Evolutionary conservation across 2,113 vertebrate genomes (phyloP), one percentile per base, ranked within the genome.

Genomic region (Echinops telfairi): DNA sequence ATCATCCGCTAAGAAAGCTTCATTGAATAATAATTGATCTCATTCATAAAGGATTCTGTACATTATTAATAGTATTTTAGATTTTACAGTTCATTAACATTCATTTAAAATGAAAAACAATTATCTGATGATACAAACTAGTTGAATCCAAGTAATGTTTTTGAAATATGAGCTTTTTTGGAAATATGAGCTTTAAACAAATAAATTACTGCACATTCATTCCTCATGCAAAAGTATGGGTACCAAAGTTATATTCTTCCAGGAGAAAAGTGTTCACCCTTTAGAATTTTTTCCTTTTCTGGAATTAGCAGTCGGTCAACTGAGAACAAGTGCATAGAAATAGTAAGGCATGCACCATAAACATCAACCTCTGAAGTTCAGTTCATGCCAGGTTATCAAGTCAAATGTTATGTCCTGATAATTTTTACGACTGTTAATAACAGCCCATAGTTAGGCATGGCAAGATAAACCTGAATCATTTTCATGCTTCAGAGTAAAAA

Each of bases 341-440:
- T 70, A 36, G 8, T 83, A 62, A 89, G 90, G n/a, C 53, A 83
- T 80, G 83, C n/a, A 92, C 38, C 80, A 92, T 96, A 82, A 93
- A 95, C 90, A 92, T 90, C 90, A 93, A 78, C 73, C 71, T 93
- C 90, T 93, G 80, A 53, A 90, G 85, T 95, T 95, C 86, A 68
- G 17, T 75, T 91, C 88, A 95, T 19, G 12, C 53, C 40, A 71
- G 36, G 79, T 95, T 91, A 88, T 95, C 81, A 90, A 94, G 91
- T 92, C 71, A 84, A 94, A 79, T 12, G 9, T 85, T 91, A n/a
- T 94, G 79, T 96, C 77, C 77, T 94, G 36, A 96, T 95, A 95
- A 95, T 96, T 96, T 53, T 97, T 87, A 95, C 0, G 33, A 93
- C 19, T 82, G 77, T 95, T 97, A 96, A 83, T 90, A 93, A 89